These are phyloP conservation scores for Xanthia icteritia DNA, from an alignment of 2,888 invertebrate species.

Conservation along the genomic window DNA sequence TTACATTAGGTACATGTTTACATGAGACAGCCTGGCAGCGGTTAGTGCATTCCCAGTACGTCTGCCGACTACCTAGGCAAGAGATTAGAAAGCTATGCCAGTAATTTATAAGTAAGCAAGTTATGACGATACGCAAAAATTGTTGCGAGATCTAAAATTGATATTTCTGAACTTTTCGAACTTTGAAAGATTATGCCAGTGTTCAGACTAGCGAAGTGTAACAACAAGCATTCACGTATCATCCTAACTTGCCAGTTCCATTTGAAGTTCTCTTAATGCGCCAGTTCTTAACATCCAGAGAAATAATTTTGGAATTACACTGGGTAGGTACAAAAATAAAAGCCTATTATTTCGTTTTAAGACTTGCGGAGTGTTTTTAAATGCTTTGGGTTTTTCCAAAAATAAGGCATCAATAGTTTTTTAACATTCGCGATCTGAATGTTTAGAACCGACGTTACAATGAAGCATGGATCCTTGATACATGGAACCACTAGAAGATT, in stretches of 20 bases:
- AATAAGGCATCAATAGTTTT: not conserved
- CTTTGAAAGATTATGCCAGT: not conserved
- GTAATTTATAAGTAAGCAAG: constrained; percentile 21
- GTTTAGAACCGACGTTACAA: constrained; percentile 36
- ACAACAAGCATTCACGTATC: constrained; percentile 14
- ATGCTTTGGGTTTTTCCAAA: constrained; percentile 27
- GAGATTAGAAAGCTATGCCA: constrained; percentile 48
- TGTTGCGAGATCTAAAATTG: not conserved
- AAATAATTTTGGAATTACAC: not conserved
- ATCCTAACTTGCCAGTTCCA: constrained; percentile 26
- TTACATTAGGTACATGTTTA: constrained; percentile 75
- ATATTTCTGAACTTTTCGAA: not conserved
- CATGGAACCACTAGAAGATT: constrained; percentile 55
- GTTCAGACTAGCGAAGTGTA: not conserved
- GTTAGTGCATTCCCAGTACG: constrained; percentile 61
- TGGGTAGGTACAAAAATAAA: constrained; percentile 17
- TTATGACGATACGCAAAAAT: constrained; percentile 13
- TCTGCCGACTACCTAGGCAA: constrained; percentile 64
- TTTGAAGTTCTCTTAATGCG: constrained; percentile 25
- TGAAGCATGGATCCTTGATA: constrained; percentile 32
- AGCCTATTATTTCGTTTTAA: not conserved
- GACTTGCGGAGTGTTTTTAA: not conserved
- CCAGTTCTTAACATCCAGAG: constrained; percentile 34
- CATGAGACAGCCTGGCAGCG: constrained; percentile 63
- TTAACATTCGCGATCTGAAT: constrained; percentile 3